These are phyloP conservation scores for Andrena hattorfiana DNA, from an alignment of 2,888 invertebrate species.

Conservation along the genomic window DNA sequence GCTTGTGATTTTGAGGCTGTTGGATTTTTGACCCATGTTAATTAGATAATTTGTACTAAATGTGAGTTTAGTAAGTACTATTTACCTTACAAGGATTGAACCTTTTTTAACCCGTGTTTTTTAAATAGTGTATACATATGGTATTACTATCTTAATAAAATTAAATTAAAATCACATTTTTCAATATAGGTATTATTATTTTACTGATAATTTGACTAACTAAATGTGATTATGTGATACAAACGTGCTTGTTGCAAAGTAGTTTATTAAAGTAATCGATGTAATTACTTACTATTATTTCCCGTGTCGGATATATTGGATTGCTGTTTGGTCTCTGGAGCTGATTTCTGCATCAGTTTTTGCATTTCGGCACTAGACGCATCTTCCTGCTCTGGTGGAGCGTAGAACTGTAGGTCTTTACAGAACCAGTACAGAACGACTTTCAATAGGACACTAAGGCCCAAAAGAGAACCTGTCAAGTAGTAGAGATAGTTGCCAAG, in stretches of 20 bases:
- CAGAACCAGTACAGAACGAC: constrained; percentile 85
- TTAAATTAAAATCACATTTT: too few relatives aligned
- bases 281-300: constrained; percentile 30
- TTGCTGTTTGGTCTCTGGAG: background rate
- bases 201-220: background rate
- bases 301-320: background rate
- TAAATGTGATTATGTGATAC: background rate
- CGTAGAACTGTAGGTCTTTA: constrained; percentile 83
- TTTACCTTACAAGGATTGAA: too few relatives aligned
- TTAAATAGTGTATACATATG: too few relatives aligned
- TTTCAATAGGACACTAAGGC: constrained; percentile 85
- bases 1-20: too few relatives aligned
- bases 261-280: too few relatives aligned
- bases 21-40: too few relatives aligned
- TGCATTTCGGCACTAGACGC: constrained; percentile 65
- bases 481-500: constrained; percentile 86
- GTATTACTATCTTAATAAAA: too few relatives aligned
- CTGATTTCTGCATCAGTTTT: constrained; percentile 51
- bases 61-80: too few relatives aligned
- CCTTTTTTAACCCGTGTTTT: too few relatives aligned
- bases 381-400: constrained; percentile 53
- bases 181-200: too few relatives aligned
- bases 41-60: too few relatives aligned
- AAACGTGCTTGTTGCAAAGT: too few relatives aligned
- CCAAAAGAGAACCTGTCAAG: constrained; percentile 84